These are phyloP conservation scores for Drosophila vallismaia DNA, from an alignment of 2,888 invertebrate species.

Conservation along the genomic window DNA sequence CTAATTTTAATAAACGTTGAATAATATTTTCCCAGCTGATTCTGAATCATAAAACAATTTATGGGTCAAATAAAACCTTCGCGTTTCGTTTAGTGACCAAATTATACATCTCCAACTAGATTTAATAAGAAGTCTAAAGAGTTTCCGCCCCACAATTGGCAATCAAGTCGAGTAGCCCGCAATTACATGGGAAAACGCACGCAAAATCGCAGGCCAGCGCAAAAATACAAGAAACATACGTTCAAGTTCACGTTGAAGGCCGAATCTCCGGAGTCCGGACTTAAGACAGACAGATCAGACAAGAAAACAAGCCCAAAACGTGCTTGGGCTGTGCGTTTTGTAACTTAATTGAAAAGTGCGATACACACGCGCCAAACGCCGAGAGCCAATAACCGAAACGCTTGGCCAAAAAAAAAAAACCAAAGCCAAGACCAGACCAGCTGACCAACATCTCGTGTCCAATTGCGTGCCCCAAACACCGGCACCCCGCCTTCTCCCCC, in stretches of 20 bases:
- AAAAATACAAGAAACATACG: conserved; percentile 32
- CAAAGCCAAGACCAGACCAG: conserved; percentile 48
- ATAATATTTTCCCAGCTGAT: conserved; percentile 20
- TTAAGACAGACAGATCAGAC: conserved; percentile 30
- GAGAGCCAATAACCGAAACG: conserved; percentile 24
- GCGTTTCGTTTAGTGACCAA: conserved; percentile 4
- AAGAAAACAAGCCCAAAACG: conserved; percentile 54
- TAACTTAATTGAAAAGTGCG: conserved; percentile 78
- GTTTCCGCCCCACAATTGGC: conserved; percentile 38
- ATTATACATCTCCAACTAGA: conserved; percentile 22
- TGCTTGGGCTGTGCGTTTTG: conserved; percentile 74
- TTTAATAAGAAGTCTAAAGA: conserved; percentile 28
- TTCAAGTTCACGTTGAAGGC: conserved; percentile 77
- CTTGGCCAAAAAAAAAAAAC: conserved; percentile 50
- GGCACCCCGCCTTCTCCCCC: conserved; percentile 15
- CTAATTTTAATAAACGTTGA: conserved; percentile 25
- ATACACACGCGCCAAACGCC: conserved; percentile 71
- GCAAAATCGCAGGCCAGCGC: conserved; percentile 33
- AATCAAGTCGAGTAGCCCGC: conserved; percentile 36
- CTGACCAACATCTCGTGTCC: conserved; percentile 66
- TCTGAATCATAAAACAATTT: conserved; percentile 32
- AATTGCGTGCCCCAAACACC: conserved; percentile 56
- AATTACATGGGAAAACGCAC: conserved; percentile 63
- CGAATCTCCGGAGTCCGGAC: conserved; percentile 29
- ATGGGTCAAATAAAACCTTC: conserved; percentile 33